Conservation (phyloP, 2,113 vertebrate species). For the Patagioenas fasciata region DNA sequence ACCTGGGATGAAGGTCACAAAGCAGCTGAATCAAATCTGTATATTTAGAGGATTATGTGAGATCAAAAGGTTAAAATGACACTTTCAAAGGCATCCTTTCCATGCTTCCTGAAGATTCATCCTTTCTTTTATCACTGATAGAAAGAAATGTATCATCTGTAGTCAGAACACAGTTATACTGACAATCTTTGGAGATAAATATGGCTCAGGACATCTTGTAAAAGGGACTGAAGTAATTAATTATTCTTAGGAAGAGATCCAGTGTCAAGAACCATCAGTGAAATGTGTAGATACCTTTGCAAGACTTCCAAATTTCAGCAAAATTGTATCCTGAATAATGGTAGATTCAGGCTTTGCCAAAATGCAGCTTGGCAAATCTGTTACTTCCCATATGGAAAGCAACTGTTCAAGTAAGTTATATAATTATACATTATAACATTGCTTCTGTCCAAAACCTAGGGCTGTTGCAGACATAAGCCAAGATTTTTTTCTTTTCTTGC, state of each 20-base stretch:
- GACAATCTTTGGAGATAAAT: conserved; percentile 5
- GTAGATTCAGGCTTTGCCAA: conserved; percentile 60
- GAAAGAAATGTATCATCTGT: not conserved
- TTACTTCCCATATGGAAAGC: conserved; percentile 74
- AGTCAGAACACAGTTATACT: not conserved
- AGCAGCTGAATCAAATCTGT: not conserved
- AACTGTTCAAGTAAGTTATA: conserved; percentile 71
- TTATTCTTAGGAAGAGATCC: conserved; percentile 23
- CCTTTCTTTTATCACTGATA: not conserved
- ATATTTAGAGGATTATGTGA: not conserved
- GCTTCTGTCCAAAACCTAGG: conserved; percentile 64
- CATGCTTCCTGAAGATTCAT: not conserved
- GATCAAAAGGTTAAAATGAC: not conserved
- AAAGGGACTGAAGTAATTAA: not conserved
- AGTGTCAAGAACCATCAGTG: conserved; percentile 25
- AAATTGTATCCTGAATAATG: conserved; percentile 55
- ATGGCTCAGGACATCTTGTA: not conserved
- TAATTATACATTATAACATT: conserved; percentile 60
- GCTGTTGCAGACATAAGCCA: conserved; percentile 45
- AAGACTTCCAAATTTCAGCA: conserved; percentile 63
- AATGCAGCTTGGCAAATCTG: conserved; percentile 66
- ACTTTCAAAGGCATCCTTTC: not conserved
- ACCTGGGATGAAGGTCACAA: not conserved
- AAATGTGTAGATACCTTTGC: conserved; percentile 47
- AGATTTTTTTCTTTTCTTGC: conserved; percentile 12